Percentiles rank a stretch among this genome's conserved stretches.
These are phyloP conservation scores for Diceros bicornis DNA, from an alignment of 2,797 vertebrate genomes.

Conservation along the genomic window DNA sequence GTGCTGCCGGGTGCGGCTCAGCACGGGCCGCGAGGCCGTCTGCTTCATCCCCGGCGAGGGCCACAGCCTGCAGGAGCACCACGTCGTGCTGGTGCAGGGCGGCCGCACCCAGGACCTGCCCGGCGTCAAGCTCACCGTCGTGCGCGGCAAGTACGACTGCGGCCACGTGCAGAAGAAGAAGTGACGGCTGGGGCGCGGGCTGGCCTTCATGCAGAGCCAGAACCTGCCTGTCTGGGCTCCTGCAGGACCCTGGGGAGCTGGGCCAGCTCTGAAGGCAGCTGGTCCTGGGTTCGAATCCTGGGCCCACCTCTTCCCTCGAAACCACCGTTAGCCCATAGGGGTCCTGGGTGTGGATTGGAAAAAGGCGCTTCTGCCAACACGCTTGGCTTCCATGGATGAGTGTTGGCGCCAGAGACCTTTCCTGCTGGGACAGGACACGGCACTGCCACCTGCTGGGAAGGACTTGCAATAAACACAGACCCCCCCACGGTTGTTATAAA, in stretches of 20 bases:
- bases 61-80: constrained; percentile 97
- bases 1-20: constrained; percentile 94
- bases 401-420: background rate
- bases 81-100: constrained; percentile 94
- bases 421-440: background rate
- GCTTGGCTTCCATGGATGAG: background rate
- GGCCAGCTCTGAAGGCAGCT: background rate
- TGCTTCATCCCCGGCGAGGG: constrained; percentile 96
- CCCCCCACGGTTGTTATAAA: background rate
- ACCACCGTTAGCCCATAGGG: background rate
- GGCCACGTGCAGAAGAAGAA: constrained; percentile 96
- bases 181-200: constrained; percentile 51
- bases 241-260: background rate
- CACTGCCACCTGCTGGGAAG: background rate
- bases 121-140: constrained; percentile 94
- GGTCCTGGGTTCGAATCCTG: background rate
- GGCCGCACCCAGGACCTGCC: constrained; percentile 96
- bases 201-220: background rate
- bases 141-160: constrained; percentile 96
- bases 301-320: background rate
- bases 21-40: constrained; percentile 93
- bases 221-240: background rate
- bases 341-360: background rate
- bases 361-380: background rate
- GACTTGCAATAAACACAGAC: constrained; percentile 60